These are phyloP conservation scores for Leptobrachium leishanense DNA, from an alignment of 2,113 vertebrate species.

Conservation along the genomic window DNA sequence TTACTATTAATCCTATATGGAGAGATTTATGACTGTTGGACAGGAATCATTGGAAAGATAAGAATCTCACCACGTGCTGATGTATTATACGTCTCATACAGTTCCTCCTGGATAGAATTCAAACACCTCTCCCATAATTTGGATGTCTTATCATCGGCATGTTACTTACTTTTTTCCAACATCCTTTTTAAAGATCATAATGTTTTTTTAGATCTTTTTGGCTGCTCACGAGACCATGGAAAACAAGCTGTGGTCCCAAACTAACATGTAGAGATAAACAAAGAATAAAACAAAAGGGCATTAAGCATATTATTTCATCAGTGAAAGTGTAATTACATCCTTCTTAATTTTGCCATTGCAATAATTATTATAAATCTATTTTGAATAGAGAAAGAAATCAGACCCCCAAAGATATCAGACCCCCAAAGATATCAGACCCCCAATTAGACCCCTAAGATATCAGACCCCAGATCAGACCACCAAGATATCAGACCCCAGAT, in stretches of 20 bases:
- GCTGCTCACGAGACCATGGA: not conserved
- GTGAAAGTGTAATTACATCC: no score
- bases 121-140: constrained; percentile 8
- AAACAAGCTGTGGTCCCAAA: not conserved
- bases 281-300: not conserved
- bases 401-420: no score
- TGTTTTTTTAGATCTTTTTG: not conserved
- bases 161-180: not conserved
- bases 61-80: not conserved
- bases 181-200: not conserved
- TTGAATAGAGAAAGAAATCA: no score
- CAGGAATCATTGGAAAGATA: constrained; percentile 27
- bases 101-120: constrained; percentile 37
- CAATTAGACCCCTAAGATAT: no score
- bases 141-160: not conserved
- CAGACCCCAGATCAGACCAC: no score
- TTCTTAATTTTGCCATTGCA: no score
- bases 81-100: constrained; percentile 19
- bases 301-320: no score
- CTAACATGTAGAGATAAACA: not conserved
- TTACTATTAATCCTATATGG: constrained; percentile 7
- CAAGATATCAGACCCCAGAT: no score
- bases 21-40: constrained; percentile 17
- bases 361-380: no score
- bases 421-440: no score